Evolutionary conservation across 2,113 vertebrate genomes (phyloP).

Genomic region (Salminus brasiliensis): DNA sequence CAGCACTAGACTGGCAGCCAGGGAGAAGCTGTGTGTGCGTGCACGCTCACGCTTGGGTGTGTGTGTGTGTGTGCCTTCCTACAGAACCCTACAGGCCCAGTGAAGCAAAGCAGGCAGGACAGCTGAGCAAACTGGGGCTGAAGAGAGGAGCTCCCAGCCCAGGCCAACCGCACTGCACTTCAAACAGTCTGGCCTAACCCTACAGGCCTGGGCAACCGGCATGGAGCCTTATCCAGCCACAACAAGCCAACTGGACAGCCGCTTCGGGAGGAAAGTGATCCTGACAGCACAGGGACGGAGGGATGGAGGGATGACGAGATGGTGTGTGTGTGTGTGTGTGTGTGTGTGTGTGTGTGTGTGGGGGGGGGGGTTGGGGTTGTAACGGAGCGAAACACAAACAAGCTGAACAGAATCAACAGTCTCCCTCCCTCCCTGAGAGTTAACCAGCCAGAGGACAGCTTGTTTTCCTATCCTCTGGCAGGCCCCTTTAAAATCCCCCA

Average conservation of each 20-base stretch:
- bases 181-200: constrained; percentile 43
- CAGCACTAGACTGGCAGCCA: constrained; percentile 32
- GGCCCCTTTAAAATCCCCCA: constrained; percentile 35
- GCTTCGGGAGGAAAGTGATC: constrained; percentile 33
- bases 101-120: constrained; percentile 51
- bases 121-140: constrained; percentile 55
- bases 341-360: no score
- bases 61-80: constrained; percentile 8
- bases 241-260: constrained; percentile 37
- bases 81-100: constrained; percentile 26
- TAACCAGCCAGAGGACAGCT: constrained; percentile 55
- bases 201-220: constrained; percentile 21
- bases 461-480: constrained; percentile 43
- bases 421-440: constrained; percentile 30
- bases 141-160: constrained; percentile 31
- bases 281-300: constrained; percentile 12
- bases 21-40: constrained; percentile 20
- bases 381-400: constrained; percentile 42
- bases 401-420: constrained; percentile 44
- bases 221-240: constrained; percentile 7
- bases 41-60: not conserved
- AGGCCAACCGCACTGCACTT: constrained; percentile 45
- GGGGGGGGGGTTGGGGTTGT: not conserved
- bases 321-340: no score
- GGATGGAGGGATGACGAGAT: not conserved